These are phyloP conservation scores for Ceratothoa steindachneri DNA, from an alignment of 2,888 invertebrate genomes.

Conservation along the genomic window DNA sequence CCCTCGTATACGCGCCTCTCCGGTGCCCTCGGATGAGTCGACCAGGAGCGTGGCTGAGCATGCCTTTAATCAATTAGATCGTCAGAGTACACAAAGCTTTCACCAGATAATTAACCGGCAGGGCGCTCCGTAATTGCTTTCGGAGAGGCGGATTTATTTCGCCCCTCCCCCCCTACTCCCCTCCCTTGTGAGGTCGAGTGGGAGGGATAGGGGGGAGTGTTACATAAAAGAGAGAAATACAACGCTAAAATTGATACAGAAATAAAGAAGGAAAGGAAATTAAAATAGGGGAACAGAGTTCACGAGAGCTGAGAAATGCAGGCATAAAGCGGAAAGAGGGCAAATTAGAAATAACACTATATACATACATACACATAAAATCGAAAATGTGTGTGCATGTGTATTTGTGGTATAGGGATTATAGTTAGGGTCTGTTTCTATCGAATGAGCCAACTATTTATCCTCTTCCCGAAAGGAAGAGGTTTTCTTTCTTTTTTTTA, in stretches of 20 bases:
- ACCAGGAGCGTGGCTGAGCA: slow-evolving; percentile 7
- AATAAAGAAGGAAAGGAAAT: background rate
- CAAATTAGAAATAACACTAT: background rate
- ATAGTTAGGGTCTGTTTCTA: too few species aligned
- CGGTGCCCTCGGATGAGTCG: background rate
- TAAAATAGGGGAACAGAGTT: background rate
- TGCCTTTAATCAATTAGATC: slow-evolving; percentile 41
- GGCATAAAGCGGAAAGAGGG: background rate
- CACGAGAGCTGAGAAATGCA: background rate
- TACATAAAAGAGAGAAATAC: background rate
- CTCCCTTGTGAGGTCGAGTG: background rate
- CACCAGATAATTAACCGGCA: slow-evolving; percentile 34
- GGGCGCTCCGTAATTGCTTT: slow-evolving; percentile 33
- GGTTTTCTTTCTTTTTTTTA: too few species aligned
- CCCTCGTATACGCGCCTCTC: background rate
- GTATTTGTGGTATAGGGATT: too few species aligned
- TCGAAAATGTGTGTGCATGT: too few species aligned
- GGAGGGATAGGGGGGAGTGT: background rate
- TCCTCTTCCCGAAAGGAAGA: too few species aligned
- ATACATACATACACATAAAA: too few species aligned
- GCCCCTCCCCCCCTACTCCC: slow-evolving; percentile 1
- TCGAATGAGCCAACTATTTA: too few species aligned
- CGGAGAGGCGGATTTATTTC: slow-evolving; percentile 19
- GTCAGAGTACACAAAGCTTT: slow-evolving; percentile 34
- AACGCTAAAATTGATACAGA: background rate